Evolutionary conservation across 2,888 invertebrate species (phyloP).

Genomic region (Microctonus brassicae): DNA sequence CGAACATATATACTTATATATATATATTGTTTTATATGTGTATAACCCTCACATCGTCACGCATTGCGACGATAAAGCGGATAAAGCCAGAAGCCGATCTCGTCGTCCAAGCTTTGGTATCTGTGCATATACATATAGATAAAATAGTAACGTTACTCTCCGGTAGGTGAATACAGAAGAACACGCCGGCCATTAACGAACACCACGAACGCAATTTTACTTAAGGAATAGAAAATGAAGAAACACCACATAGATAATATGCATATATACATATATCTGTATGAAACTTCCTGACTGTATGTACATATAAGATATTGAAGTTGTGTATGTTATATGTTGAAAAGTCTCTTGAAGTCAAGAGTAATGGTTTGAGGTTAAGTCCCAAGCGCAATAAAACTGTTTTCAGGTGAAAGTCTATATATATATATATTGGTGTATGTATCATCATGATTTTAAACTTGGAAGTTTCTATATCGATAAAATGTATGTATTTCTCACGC

Average conservation of each 20-base stretch:
- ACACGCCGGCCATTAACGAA: conserved; percentile 42
- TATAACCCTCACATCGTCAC: conserved; percentile 54
- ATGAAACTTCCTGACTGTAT: conserved; percentile 34
- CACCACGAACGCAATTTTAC: conserved; percentile 31
- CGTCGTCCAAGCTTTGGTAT: conserved; percentile 56
- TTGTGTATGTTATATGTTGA: conserved; percentile 10
- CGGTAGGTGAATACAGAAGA: conserved; percentile 39
- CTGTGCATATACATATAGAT: conserved; percentile 46
- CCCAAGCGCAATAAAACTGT: neutral
- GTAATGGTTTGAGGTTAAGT: neutral
- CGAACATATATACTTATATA: conserved; percentile 34
- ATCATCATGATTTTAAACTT: neutral
- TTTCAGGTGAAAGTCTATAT: conserved; percentile 12
- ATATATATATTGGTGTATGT: neutral
- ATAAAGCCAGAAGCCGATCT: conserved; percentile 1
- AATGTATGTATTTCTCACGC: conserved; percentile 3
- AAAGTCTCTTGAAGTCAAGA: neutral
- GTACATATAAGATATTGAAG: neutral
- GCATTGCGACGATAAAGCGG: conserved; percentile 59
- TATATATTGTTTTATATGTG: conserved; percentile 7
- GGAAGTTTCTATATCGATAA: conserved; percentile 5
- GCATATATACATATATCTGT: conserved; percentile 21
- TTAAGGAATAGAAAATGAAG: conserved; percentile 28
- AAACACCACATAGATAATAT: neutral
- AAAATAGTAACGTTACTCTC: conserved; percentile 65